Evolutionary conservation across 2,888 invertebrate species (phyloP).

Genomic region (Cenopis cana): DNA sequence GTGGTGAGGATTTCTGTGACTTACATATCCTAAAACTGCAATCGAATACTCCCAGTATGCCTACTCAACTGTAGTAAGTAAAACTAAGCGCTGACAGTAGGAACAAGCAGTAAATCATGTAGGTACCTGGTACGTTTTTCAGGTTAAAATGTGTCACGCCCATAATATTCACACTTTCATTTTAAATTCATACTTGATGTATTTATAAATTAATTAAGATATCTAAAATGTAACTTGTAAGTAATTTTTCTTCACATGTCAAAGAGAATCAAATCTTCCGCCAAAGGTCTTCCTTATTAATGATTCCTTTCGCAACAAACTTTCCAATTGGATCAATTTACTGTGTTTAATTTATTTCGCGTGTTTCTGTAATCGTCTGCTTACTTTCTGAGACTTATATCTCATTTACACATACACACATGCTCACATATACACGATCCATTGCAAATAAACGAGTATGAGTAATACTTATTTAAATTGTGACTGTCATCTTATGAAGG

Average conservation of each 20-base stretch:
- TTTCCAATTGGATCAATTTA: constrained; percentile 39
- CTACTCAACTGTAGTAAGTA: too few relatives aligned
- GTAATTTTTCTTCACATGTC: background rate
- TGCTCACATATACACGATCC: too few relatives aligned
- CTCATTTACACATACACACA: too few relatives aligned
- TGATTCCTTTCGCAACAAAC: constrained; percentile 42
- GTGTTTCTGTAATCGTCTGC: constrained; percentile 5
- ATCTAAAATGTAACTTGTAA: background rate
- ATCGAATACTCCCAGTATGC: too few relatives aligned
- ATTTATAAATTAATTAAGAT: background rate
- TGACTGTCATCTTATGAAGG: background rate
- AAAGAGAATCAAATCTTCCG: constrained; percentile 46
- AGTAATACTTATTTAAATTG: too few relatives aligned
- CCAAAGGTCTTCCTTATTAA: constrained; percentile 49
- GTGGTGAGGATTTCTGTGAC: too few relatives aligned
- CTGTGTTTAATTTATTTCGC: constrained; percentile 28
- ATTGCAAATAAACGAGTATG: too few relatives aligned
- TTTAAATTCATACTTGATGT: background rate
- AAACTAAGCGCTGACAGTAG: too few relatives aligned
- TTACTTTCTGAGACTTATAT: constrained; percentile 10
- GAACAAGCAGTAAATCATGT: background rate
- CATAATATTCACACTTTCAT: background rate
- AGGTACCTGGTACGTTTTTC: too few relatives aligned
- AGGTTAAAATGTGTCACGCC: background rate
- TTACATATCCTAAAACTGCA: too few relatives aligned